These are phyloP conservation scores for Porites rus DNA, from an alignment of 92 coral and sea anemone genomes.

Conservation along the genomic window DNA sequence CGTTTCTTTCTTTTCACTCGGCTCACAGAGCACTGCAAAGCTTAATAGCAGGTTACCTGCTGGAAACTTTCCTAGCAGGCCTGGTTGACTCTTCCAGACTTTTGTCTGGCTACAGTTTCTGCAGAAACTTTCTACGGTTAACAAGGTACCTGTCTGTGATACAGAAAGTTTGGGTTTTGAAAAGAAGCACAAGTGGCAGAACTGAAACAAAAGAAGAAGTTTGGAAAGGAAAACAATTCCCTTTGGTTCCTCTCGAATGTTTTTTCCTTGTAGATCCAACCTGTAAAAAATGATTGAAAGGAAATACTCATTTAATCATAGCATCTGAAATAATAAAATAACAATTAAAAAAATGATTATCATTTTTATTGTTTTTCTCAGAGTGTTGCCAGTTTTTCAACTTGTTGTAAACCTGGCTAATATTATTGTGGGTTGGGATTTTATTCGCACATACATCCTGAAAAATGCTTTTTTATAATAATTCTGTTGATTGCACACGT, in stretches of 20 bases:
- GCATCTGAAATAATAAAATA: too few species aligned
- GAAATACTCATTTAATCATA: too few species aligned
- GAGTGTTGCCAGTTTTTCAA: too few species aligned
- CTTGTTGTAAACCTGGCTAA: too few species aligned
- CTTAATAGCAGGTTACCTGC: constrained; percentile 18
- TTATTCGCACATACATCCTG: too few species aligned
- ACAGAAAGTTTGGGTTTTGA: constrained; percentile 5
- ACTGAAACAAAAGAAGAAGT: constrained; percentile 23
- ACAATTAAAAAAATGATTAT: too few species aligned
- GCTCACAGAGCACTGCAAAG: constrained; percentile 21
- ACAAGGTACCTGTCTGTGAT: constrained; percentile 35
- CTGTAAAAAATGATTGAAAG: background rate
- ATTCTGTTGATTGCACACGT: too few species aligned
- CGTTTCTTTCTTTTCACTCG: too few species aligned
- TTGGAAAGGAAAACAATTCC: constrained; percentile 42
- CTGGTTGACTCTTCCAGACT: constrained; percentile 41
- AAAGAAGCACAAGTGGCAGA: constrained; percentile 39
- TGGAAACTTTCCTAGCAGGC: constrained; percentile 7
- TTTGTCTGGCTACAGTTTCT: background rate
- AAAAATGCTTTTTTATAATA: too few species aligned
- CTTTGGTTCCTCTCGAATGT: constrained; percentile 36
- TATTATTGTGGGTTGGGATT: too few species aligned
- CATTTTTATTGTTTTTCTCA: too few species aligned
- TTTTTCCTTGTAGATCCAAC: background rate
- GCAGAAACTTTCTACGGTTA: constrained; percentile 14